These are phyloP conservation scores for Trichogramma dendrolimi DNA, from an alignment of 2,888 invertebrate species.

Conservation along the genomic window DNA sequence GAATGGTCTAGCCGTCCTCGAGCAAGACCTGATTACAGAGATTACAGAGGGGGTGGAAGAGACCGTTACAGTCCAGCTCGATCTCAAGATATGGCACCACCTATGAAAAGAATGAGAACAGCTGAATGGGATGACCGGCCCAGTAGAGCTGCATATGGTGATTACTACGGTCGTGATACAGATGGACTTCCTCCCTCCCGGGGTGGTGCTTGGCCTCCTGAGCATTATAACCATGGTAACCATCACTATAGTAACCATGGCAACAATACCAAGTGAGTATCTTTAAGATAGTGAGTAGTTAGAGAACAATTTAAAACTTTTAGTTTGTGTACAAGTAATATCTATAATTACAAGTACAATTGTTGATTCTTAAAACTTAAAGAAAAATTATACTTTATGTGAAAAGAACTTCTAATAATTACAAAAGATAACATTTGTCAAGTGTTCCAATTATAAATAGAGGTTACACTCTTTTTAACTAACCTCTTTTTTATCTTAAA, in stretches of 20 bases:
- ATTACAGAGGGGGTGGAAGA: conserved; percentile 67
- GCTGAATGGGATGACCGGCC: conserved; percentile 64
- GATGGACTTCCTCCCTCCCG: conserved; percentile 26
- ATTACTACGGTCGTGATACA: conserved; percentile 25
- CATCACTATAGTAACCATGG: conserved; percentile 60
- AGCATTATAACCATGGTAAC: conserved; percentile 55
- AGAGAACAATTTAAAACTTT: neutral
- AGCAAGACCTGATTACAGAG: conserved; percentile 72
- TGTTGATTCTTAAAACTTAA: no score
- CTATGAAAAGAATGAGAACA: conserved; percentile 68
- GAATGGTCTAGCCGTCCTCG: conserved; percentile 60
- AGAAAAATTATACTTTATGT: no score
- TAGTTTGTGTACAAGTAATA: no score
- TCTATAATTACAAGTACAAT: no score
- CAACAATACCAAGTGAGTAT: conserved; percentile 38
- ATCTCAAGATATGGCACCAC: conserved; percentile 74
- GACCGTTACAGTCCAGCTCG: conserved; percentile 61
- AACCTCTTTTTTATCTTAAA: no score
- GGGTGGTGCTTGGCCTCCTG: conserved; percentile 38
- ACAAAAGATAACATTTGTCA: no score
- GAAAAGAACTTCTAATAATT: no score
- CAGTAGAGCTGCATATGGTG: conserved; percentile 28
- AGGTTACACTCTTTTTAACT: no score
- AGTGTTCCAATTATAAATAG: no score
- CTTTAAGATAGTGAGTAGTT: neutral